phyloP scores from a whole-genome alignment of 2,797 vertebrate genomes.

The Carapus acus region DNA sequence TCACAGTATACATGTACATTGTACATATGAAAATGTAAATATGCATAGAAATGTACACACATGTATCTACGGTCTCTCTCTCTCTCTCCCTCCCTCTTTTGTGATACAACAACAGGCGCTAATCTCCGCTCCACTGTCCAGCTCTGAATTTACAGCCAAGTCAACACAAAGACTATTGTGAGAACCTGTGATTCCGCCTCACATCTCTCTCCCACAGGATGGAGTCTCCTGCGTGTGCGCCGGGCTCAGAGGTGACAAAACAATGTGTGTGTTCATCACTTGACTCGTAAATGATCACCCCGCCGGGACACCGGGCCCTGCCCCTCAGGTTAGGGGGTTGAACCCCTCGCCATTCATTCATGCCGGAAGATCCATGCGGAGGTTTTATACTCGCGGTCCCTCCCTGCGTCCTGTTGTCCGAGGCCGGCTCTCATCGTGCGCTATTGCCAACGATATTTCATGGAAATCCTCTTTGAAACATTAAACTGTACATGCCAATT shows the following conservation, averaged over 20 bases:
- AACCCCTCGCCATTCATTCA: conserved; percentile 2
- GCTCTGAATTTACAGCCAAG: conserved; percentile 17
- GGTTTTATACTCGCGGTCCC: conserved; percentile 20
- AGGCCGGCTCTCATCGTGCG: conserved; percentile 17
- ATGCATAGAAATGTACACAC: no score
- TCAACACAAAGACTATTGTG: conserved; percentile 8
- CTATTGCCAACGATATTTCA: conserved; percentile 21
- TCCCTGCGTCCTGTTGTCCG: conserved; percentile 29
- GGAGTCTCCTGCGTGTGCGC: conserved; percentile 4
- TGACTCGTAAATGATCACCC: conserved; percentile 24
- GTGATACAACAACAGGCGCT: conserved; percentile 1
- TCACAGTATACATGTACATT: no score
- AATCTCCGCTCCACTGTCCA: no score
- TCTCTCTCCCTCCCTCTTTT: no score
- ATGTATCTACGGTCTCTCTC: no score
- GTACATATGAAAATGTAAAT: no score
- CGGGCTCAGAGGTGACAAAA: conserved; percentile 26
- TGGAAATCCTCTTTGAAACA: conserved; percentile 45
- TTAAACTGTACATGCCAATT: conserved; percentile 42
- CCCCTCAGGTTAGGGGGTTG: conserved; percentile 32
- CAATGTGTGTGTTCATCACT: conserved; percentile 18
- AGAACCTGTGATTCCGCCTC: conserved; percentile 1
- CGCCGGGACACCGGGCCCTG: conserved; percentile 17
- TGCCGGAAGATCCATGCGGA: conserved; percentile 1
- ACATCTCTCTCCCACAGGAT: conserved; percentile 5